A percentile compares a stretch with the other conserved stretches of the same genome.
phyloP scores from a whole-genome alignment of 2,888 invertebrate genomes.

The Conistra vaccinii region DNA sequence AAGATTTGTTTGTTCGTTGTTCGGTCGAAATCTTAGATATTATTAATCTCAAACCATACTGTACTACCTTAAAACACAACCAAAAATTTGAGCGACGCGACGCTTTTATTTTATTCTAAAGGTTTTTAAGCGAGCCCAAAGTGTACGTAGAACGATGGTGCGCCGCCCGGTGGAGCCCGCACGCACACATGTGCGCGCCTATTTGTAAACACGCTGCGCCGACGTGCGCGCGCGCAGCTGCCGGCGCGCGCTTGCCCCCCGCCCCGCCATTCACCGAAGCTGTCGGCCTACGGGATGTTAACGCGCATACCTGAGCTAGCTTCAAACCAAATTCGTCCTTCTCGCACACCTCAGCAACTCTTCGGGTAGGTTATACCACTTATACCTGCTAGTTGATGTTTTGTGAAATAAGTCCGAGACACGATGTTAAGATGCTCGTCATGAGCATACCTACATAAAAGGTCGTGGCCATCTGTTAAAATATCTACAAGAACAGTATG shows the following conservation, averaged over 20 bases:
- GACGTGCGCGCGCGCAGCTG: conserved; percentile 80
- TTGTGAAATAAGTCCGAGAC: not conserved
- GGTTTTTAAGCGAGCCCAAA: not conserved
- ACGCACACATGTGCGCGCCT: conserved; percentile 55
- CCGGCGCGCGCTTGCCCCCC: conserved; percentile 50
- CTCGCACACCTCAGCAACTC: not conserved
- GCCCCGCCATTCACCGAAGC: conserved; percentile 21
- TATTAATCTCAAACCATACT: not conserved
- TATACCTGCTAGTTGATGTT: conserved; percentile 10
- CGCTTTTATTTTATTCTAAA: conserved; percentile 7
- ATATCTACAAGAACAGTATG: too few species aligned
- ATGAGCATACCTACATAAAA: not conserved
- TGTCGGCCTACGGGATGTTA: conserved; percentile 36
- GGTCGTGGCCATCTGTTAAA: not conserved
- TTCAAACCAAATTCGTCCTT: conserved; percentile 35
- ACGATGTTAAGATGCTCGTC: too few species aligned
- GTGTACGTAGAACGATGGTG: not conserved
- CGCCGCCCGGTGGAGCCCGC: conserved; percentile 4
- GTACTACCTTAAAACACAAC: not conserved
- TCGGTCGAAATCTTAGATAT: not conserved
- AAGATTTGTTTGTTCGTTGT: not conserved
- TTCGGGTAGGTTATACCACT: not conserved
- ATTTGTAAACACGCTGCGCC: conserved; percentile 70
- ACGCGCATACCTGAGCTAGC: conserved; percentile 53
- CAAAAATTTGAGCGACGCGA: not conserved